These are phyloP conservation scores for Acrobasis repandana DNA, from an alignment of 2,888 invertebrate species.

Conservation along the genomic window DNA sequence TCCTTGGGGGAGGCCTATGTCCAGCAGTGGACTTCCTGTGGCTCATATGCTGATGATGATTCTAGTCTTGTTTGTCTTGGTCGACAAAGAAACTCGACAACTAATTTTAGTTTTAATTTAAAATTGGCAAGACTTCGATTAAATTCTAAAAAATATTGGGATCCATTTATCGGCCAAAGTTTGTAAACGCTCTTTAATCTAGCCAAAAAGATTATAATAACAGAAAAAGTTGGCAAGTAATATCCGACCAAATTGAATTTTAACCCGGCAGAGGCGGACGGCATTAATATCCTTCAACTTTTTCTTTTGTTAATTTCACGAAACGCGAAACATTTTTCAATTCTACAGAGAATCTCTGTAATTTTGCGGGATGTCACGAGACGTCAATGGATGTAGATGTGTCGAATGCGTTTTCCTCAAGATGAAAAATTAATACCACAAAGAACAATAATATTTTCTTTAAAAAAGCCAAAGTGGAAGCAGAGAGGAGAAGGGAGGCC, in stretches of 20 bases:
- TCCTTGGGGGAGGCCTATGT: too few relatives aligned
- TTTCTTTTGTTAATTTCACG: slow-evolving; percentile 17
- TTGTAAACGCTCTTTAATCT: not conserved
- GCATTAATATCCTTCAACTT: slow-evolving; percentile 9
- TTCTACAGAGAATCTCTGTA: slow-evolving; percentile 18
- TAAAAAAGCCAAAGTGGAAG: too few relatives aligned
- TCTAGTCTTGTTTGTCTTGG: too few relatives aligned
- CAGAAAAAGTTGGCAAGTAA: slow-evolving; percentile 10
- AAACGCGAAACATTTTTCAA: slow-evolving; percentile 21
- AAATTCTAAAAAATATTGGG: not conserved
- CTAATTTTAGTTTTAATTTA: not conserved
- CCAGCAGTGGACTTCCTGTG: too few relatives aligned
- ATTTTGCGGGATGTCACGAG: slow-evolving; percentile 10
- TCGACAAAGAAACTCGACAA: too few relatives aligned
- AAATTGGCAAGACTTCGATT: not conserved
- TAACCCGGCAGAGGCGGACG: slow-evolving; percentile 11
- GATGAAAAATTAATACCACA: too few relatives aligned
- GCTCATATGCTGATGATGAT: too few relatives aligned
- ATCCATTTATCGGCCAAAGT: not conserved
- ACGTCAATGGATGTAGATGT: too few relatives aligned
- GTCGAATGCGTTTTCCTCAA: too few relatives aligned
- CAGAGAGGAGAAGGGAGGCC: too few relatives aligned
- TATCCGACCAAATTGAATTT: slow-evolving; percentile 18
- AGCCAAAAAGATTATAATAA: slow-evolving; percentile 7
- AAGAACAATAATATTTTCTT: too few relatives aligned